Conservation (phyloP, 2,888 invertebrate species). For the Pachycephus smyrnensis region DNA sequence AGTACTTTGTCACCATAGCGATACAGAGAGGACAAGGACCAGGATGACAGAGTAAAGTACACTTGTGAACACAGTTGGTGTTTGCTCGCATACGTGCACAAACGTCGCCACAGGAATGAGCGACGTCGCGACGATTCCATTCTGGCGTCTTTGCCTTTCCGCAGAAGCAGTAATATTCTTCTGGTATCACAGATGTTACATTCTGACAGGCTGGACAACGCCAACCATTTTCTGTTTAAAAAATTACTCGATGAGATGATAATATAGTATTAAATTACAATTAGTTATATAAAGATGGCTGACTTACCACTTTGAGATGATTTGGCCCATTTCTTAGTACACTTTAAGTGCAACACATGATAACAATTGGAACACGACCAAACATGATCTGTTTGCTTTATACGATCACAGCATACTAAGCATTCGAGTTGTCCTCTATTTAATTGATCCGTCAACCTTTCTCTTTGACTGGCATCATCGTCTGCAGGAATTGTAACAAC, state of each 20-base stretch:
- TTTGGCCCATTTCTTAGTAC: slow-evolving; percentile 92
- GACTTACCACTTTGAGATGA: slow-evolving; percentile 77
- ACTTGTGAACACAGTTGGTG: slow-evolving; percentile 66
- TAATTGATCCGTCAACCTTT: slow-evolving; percentile 86
- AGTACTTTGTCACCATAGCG: slow-evolving; percentile 78
- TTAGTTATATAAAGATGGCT: neutral
- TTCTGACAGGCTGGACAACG: slow-evolving; percentile 97
- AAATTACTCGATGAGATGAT: slow-evolving; percentile 6
- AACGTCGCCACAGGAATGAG: slow-evolving; percentile 92
- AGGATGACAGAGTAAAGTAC: slow-evolving; percentile 90
- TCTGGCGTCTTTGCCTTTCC: slow-evolving; percentile 82
- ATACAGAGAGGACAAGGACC: slow-evolving; percentile 94
- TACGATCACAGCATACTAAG: slow-evolving; percentile 91
- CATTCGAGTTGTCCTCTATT: slow-evolving; percentile 88
- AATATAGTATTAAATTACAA: neutral
- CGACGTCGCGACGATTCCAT: slow-evolving; percentile 80
- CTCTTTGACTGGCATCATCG: slow-evolving; percentile 81
- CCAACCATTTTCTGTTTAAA: slow-evolving; percentile 80
- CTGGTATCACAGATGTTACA: slow-evolving; percentile 78
- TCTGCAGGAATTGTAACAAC: slow-evolving; percentile 44
- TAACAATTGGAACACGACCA: slow-evolving; percentile 95
- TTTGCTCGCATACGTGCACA: slow-evolving; percentile 75
- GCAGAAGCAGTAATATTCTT: slow-evolving; percentile 91
- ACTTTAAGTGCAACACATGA: slow-evolving; percentile 91
- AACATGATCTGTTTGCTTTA: slow-evolving; percentile 82